Percentiles rank a stretch among this genome's conserved stretches.
These are phyloP conservation scores for Epizoanthus ramosus DNA, from an alignment of 92 coral and sea anemone genomes.

Conservation along the genomic window DNA sequence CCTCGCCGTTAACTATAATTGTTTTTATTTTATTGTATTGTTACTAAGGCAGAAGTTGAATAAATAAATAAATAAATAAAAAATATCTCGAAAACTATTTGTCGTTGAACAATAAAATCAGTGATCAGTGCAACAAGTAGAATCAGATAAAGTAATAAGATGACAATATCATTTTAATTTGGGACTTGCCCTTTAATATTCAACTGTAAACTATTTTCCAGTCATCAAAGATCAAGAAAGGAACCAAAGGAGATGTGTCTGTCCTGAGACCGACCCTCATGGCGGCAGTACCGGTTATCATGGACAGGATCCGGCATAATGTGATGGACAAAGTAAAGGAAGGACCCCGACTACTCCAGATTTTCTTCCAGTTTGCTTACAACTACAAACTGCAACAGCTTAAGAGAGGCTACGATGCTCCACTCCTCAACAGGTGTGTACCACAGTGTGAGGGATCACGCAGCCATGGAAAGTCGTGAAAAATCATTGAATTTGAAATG, in stretches of 20 bases:
- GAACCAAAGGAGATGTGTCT: constrained; percentile 90
- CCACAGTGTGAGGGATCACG: too few species aligned
- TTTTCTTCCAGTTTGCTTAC: constrained; percentile 90
- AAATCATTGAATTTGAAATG: too few species aligned
- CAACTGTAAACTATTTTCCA: neutral
- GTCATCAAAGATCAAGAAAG: constrained; percentile 98
- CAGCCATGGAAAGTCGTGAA: too few species aligned
- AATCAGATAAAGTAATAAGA: neutral
- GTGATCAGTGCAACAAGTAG: too few species aligned
- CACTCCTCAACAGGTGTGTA: constrained; percentile 84
- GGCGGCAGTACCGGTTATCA: constrained; percentile 97
- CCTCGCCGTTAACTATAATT: too few species aligned
- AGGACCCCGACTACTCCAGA: constrained; percentile 87
- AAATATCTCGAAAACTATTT: too few species aligned
- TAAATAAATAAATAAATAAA: too few species aligned
- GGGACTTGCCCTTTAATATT: neutral
- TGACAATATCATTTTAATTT: too few species aligned
- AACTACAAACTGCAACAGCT: constrained; percentile 92
- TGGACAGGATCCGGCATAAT: constrained; percentile 95
- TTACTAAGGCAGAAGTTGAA: too few species aligned
- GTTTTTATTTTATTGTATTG: too few species aligned
- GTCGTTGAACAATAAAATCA: too few species aligned
- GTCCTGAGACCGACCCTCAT: constrained; percentile 91
- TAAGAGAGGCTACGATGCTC: constrained; percentile 93
- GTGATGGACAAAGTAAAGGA: constrained; percentile 96